Percentiles rank a stretch among this genome's conserved stretches.
phyloP scores from a whole-genome alignment of 2,888 invertebrate genomes.

The Amphipyra tragopoginis region DNA sequence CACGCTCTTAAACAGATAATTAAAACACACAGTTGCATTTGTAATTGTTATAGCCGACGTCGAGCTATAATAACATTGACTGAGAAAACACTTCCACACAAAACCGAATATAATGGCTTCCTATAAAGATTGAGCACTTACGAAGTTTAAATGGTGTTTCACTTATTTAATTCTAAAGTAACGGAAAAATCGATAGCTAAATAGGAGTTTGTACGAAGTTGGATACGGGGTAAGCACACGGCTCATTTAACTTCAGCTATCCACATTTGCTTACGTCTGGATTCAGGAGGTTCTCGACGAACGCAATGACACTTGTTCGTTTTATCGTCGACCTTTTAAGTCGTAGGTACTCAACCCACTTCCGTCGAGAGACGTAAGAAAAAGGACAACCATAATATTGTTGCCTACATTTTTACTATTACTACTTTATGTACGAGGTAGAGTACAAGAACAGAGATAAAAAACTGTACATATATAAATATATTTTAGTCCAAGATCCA shows the following conservation, averaged over 20 bases:
- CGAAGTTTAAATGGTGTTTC: conserved; percentile 63
- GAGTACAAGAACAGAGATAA: conserved; percentile 27
- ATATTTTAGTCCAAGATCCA: conserved; percentile 1
- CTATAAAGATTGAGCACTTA: conserved; percentile 53
- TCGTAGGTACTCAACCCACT: conserved; percentile 68
- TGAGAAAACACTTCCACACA: not conserved
- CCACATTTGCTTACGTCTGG: conserved; percentile 81
- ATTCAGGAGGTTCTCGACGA: conserved; percentile 70
- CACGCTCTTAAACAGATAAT: conserved; percentile 50
- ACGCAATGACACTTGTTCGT: conserved; percentile 79
- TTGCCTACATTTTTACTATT: conserved; percentile 51
- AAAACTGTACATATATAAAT: conserved; percentile 14
- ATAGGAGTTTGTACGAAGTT: conserved; percentile 73
- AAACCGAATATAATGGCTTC: conserved; percentile 47
- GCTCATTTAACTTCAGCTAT: conserved; percentile 82
- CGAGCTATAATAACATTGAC: conserved; percentile 15
- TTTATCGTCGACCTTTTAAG: conserved; percentile 78
- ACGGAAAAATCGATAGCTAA: conserved; percentile 70
- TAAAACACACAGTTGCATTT: conserved; percentile 53
- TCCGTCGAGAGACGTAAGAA: conserved; percentile 56
- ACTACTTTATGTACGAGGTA: conserved; percentile 43
- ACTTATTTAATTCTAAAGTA: conserved; percentile 70
- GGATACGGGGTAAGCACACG: conserved; percentile 72
- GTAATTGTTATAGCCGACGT: conserved; percentile 30
- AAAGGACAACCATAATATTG: conserved; percentile 53